A percentile compares a stretch with the other conserved stretches of the same genome.
Evolutionary conservation across 2,888 invertebrate genomes (phyloP).

Genomic region (Scrobipalpa atriplicella): DNA sequence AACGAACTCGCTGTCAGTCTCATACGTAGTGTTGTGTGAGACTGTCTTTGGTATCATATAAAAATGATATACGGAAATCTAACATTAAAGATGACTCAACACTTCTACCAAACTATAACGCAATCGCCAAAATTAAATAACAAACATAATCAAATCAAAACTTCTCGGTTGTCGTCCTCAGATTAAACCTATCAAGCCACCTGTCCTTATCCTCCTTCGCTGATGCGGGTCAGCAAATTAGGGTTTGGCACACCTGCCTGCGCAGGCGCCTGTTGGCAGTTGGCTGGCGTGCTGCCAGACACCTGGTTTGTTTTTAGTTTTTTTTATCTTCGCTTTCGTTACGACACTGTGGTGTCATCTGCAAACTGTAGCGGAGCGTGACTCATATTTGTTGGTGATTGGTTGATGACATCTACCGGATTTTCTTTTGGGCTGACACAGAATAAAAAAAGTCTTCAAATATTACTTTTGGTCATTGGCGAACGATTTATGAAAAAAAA

Average conservation of each 20-base stretch:
- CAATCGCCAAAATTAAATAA: too few species aligned
- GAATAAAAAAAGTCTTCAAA: too few species aligned
- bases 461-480: too few species aligned
- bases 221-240: slow-evolving; percentile 24
- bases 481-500: too few species aligned
- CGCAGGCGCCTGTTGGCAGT: slow-evolving; percentile 5
- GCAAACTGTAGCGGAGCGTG: neutral
- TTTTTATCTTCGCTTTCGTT: slow-evolving; percentile 18
- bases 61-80: too few species aligned
- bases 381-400: neutral
- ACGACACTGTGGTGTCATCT: slow-evolving; percentile 23
- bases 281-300: slow-evolving; percentile 27
- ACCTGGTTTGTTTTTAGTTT: slow-evolving; percentile 31
- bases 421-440: neutral
- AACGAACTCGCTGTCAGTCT: too few species aligned
- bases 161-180: neutral
- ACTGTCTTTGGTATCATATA: too few species aligned
- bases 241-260: slow-evolving; percentile 26
- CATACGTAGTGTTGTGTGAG: too few species aligned
- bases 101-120: too few species aligned
- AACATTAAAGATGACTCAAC: too few species aligned
- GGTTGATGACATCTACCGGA: neutral
- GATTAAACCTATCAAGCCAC: neutral
- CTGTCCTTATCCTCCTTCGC: neutral
- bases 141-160: neutral